Evolutionary conservation across 2,797 vertebrate genomes (phyloP), one percentile per base, ranked within the genome.

Genomic region (Sebastes trivittatus): DNA sequence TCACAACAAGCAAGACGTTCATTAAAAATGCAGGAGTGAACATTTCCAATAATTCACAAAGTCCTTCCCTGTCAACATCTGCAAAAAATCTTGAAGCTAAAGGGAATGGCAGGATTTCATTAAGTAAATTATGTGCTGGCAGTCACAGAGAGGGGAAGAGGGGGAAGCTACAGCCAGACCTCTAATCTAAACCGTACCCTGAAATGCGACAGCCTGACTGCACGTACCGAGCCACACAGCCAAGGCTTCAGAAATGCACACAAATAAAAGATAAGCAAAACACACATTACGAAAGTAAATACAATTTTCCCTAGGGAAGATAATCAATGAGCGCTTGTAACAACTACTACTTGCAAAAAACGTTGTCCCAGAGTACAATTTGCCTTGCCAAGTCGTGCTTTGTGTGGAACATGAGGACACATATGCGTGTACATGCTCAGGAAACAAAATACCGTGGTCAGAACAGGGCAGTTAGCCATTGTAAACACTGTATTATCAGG

Each of bases 71-170:
- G 96, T 97, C 97, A 97, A 97, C 97, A 97, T 97, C 92, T 98
- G 97, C 95, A 96, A 97, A 96, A 97, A 96, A 97, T 97, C 97
- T 97, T 93, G 93, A 96, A 4, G 93, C 96, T 96, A 96, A 97
- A 96, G 93, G 96, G 96, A 97, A 97, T 97, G 96, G 97, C 97
- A 97, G 97, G 97, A 97, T 98, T 98, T 98, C 97, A 98, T 98
- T 98, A 98, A 97, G 96, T 96, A 97, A 98, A 98, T 98, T 97
- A 97, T 96, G 97, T 97, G 96, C 97, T 98, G 97, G 97, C 97
- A 97, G 95, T 96, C 95, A 95, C 95, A 97, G 96, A 97, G 96
- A 97, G 95, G 96, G 96, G 96, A 96, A 96, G 96, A 96, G 87
- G 95, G 96, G 95, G 96, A 96, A 97, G 97, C 96, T 96, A 94